These are phyloP conservation scores for Calephelis nemesis DNA, from an alignment of 1,140 invertebrate species.

Conservation along the genomic window DNA sequence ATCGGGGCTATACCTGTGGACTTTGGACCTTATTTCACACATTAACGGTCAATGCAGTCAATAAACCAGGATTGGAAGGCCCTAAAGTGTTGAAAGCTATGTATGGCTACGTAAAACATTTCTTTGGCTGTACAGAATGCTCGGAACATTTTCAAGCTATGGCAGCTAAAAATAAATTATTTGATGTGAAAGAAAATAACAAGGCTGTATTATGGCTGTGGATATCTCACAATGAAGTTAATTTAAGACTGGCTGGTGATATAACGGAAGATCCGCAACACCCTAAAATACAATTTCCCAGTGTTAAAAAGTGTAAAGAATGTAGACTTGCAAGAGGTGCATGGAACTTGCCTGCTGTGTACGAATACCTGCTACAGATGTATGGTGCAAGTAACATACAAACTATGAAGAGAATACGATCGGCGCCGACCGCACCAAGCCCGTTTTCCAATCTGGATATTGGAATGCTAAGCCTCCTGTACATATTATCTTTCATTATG, in stretches of 20 bases:
- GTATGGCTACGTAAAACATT: constrained; percentile 93
- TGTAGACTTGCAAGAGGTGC: constrained; percentile 82
- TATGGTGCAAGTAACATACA: constrained; percentile 83
- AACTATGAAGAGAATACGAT: constrained; percentile 46
- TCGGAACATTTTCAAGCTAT: constrained; percentile 91
- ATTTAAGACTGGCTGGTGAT: constrained; percentile 91
- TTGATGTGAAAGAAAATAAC: constrained; percentile 83
- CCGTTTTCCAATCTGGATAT: constrained; percentile 68
- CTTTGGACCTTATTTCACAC: constrained; percentile 98
- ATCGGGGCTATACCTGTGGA: constrained; percentile 96
- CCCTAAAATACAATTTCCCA: constrained; percentile 96
- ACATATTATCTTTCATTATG: constrained; percentile 76
- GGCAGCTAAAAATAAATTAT: constrained; percentile 84
- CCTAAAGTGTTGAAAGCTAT: constrained; percentile 88
- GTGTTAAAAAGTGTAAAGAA: constrained; percentile 82
- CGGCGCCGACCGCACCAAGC: constrained; percentile 39
- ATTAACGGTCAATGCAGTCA: constrained; percentile 89
- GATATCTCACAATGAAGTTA: constrained; percentile 96
- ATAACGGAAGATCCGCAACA: constrained; percentile 93
- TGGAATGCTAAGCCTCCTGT: constrained; percentile 74
- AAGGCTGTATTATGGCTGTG: constrained; percentile 96
- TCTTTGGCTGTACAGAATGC: constrained; percentile 97
- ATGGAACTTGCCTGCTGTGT: constrained; percentile 86
- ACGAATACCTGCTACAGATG: constrained; percentile 87
- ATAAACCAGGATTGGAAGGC: constrained; percentile 69